phyloP scores from a whole-genome alignment of 1,140 invertebrate genomes.

The Caenorhabditis latens region DNA sequence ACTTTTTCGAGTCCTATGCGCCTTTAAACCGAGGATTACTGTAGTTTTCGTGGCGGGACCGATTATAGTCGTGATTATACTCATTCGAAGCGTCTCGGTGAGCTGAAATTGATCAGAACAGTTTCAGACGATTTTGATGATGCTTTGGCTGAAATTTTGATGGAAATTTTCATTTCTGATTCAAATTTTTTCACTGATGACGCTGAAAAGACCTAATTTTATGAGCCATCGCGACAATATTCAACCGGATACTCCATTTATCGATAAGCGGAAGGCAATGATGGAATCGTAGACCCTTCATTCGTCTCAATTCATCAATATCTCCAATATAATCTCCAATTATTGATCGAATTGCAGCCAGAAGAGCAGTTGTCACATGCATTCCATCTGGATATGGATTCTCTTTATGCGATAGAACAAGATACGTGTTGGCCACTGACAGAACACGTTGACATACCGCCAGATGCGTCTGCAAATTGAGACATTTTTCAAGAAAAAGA shows the following conservation, averaged over 20 bases:
- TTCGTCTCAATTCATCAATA: constrained; percentile 24
- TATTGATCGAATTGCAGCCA: not conserved
- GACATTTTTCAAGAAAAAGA: no score
- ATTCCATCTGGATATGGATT: no score
- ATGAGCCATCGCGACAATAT: not conserved
- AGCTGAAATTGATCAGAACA: no score
- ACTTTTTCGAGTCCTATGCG: no score
- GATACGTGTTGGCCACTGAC: not conserved
- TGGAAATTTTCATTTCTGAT: no score
- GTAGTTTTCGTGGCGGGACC: no score
- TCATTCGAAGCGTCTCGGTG: no score
- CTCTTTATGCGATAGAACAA: constrained; percentile 2
- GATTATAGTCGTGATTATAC: no score
- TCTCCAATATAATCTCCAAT: constrained; percentile 3
- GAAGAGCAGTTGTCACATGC: not conserved
- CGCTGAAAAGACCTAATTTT: not conserved
- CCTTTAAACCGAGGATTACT: no score
- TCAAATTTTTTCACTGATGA: no score
- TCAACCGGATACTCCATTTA: not conserved
- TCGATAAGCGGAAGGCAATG: constrained; percentile 32
- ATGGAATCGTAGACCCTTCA: not conserved
- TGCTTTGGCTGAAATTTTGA: no score
- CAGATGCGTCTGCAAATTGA: constrained; percentile 3
- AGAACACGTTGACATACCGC: constrained; percentile 37
- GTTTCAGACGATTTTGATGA: no score